These are phyloP conservation scores for Chalcis sispes DNA, from an alignment of 2,888 invertebrate genomes.

Conservation along the genomic window DNA sequence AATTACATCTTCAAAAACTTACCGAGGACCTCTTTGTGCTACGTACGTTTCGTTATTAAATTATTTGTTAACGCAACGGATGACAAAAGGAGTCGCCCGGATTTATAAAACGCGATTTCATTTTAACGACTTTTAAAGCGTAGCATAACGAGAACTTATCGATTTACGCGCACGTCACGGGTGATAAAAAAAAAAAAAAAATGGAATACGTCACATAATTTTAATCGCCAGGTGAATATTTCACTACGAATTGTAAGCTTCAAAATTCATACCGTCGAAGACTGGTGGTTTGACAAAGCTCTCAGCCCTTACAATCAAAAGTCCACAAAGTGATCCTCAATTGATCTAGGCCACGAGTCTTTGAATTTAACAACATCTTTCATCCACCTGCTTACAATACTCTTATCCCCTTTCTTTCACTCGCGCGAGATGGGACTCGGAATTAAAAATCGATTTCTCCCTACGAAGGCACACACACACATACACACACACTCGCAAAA, in stretches of 20 bases:
- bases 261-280: not conserved
- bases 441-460: conserved; percentile 32
- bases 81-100: not conserved
- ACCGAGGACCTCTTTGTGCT: too few species aligned
- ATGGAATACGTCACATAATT: too few species aligned
- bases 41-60: conserved; percentile 23
- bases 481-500: not conserved
- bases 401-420: too few species aligned
- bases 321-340: not conserved
- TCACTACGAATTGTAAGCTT: not conserved
- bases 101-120: not conserved
- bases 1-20: conserved; percentile 52
- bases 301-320: not conserved
- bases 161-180: too few species aligned
- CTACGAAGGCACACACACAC: not conserved
- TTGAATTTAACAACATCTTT: conserved; percentile 4
- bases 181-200: too few species aligned
- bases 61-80: conserved; percentile 8
- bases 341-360: conserved; percentile 1
- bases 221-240: not conserved
- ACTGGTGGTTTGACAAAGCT: too few species aligned
- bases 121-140: not conserved
- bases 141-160: not conserved
- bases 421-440: not conserved
- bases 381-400: not conserved